Base-by-base conservation (phyloP, 2,113 vertebrate species). In the Istiophorus platypterus region DNA sequence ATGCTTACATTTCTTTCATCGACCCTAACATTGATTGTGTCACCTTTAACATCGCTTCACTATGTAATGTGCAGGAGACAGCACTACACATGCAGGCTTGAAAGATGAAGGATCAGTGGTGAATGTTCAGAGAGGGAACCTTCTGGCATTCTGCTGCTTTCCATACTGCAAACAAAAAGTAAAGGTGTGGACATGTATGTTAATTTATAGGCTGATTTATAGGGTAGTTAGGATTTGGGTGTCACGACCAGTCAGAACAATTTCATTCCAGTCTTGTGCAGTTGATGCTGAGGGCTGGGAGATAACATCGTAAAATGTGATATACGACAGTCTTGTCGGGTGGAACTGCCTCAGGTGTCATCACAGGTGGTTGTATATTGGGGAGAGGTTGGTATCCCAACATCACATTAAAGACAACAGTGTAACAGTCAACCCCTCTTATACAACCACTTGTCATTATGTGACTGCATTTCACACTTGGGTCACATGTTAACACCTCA, bases 1-100 rank as follows among this genome's bases (percentile, higher is more conserved):
- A 70, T 34, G 42, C 42, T 18, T 74, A 57, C 0, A 24, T 70
- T 37, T 65, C 51, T 80, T 63, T n/a, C n/a, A 80, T 62, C 14
- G 7, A 61, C 22, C 12, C 18, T 22, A 52, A 39, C 20, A 62
- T 57, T 47, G 71, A 70, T 51, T 34, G 12, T 18, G 27, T 52
- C 31, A 24, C 22, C 68, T 49, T 27, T 70, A 45, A 71, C 37
- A 39, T 47, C 29, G 67, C 52, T 52, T 72, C 41, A 63, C 9
- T 26, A 68, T 51, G 56, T 82, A 26, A 62, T 39, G 72, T 20
- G 15, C 37, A 47, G 37, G 27, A 54, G 52, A 24, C 56, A 9
- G n/a, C 0, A 1, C 3, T 26, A n/a, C 34, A 18, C 41, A 57
- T 52, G 59, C 45, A 14, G n/a, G 31, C 31, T 34, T 73, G 22